These are phyloP conservation scores for Crotalus viridis DNA, from an alignment of 2,113 vertebrate genomes.

Conservation along the genomic window DNA sequence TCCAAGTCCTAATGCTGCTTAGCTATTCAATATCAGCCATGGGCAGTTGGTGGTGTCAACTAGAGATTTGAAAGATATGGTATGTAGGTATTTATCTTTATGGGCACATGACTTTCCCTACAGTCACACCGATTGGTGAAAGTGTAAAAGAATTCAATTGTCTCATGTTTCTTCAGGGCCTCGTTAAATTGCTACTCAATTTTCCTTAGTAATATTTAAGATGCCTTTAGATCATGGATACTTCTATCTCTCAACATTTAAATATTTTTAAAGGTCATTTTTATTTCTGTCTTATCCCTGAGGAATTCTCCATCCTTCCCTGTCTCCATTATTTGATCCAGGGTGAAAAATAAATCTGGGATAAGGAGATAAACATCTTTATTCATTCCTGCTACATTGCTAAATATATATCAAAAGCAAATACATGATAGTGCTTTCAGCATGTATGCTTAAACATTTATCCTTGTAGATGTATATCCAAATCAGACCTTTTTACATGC, in stretches of 20 bases:
- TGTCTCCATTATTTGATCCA: background rate
- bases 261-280: background rate
- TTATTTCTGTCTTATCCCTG: background rate
- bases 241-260: background rate
- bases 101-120: background rate
- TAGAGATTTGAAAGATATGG: background rate
- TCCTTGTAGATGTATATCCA: background rate
- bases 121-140: background rate
- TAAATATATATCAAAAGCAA: constrained; percentile 18
- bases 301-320: background rate
- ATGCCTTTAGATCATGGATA: background rate
- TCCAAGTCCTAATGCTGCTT: background rate
- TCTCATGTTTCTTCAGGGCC: background rate
- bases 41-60: background rate
- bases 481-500: background rate
- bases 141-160: background rate
- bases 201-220: background rate
- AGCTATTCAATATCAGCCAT: background rate
- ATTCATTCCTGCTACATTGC: background rate
- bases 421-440: constrained; percentile 1
- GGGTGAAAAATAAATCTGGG: background rate
- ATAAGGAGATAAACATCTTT: background rate
- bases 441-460: background rate
- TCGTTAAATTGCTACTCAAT: background rate
- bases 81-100: background rate